Evolutionary conservation across 2,113 vertebrate species (phyloP).

Genomic region (Sclerurus mexicanus): DNA sequence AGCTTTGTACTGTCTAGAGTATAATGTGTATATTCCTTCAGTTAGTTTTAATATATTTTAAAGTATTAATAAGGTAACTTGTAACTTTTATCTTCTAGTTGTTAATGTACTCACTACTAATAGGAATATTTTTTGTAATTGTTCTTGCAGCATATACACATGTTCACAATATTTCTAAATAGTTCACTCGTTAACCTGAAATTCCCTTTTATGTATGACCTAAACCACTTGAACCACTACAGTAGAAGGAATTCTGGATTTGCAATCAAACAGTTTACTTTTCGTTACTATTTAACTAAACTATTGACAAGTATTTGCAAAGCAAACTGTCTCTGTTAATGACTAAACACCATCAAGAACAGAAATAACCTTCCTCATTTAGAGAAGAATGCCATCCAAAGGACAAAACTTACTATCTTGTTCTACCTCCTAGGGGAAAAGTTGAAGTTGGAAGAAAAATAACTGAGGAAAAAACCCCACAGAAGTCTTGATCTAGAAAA

Average conservation of each 20-base stretch:
- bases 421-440: background rate
- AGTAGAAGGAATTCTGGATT: constrained; percentile 6
- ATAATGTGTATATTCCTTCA: background rate
- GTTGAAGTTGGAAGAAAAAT: background rate
- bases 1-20: background rate
- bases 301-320: constrained; percentile 47
- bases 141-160: background rate
- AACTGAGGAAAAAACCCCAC: background rate
- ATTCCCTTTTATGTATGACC: background rate
- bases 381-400: constrained; percentile 7
- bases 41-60: background rate
- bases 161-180: background rate
- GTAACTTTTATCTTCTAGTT: background rate
- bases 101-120: background rate
- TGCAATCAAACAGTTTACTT: background rate
- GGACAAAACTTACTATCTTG: background rate
- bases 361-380: background rate
- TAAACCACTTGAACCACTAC: background rate
- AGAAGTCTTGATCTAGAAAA: background rate
- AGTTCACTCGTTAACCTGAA: background rate
- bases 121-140: background rate
- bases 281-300: constrained; percentile 44
- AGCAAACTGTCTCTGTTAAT: constrained; percentile 42
- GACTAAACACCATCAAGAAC: constrained; percentile 6
- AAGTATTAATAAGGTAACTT: constrained; percentile 4